phyloP scores from a whole-genome alignment of 2,888 invertebrate genomes.

The Actias luna region DNA sequence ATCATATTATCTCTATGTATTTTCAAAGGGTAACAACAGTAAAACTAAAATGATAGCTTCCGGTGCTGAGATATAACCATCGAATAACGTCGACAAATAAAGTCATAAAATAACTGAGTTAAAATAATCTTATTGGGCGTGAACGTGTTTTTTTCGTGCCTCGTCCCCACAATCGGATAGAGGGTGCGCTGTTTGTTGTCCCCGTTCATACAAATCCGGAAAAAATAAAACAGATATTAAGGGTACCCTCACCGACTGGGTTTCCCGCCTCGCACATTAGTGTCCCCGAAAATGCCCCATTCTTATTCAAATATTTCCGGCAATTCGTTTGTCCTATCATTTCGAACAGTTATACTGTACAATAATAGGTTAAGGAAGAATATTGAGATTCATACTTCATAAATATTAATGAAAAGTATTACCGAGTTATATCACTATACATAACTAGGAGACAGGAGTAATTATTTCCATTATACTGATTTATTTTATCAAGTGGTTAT shows the following conservation, averaged over 20 bases:
- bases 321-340: conserved; percentile 77
- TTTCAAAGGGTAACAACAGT: neutral
- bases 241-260: conserved; percentile 57
- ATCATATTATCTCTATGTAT: neutral
- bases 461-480: too few species aligned
- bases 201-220: conserved; percentile 76
- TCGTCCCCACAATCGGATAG: conserved; percentile 56
- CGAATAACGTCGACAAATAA: conserved; percentile 56
- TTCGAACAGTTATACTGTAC: conserved; percentile 43
- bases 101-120: conserved; percentile 67
- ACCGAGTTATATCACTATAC: neutral
- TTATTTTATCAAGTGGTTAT: too few species aligned
- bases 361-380: conserved; percentile 53
- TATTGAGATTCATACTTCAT: conserved; percentile 40
- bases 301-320: conserved; percentile 80
- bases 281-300: conserved; percentile 71
- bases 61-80: conserved; percentile 41
- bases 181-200: conserved; percentile 66
- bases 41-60: conserved; percentile 2
- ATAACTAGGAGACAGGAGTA: neutral
- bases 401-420: conserved; percentile 20
- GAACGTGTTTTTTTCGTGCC: conserved; percentile 61
- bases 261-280: conserved; percentile 78
- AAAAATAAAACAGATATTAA: conserved; percentile 79
- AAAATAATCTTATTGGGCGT: conserved; percentile 67